phyloP scores from a whole-genome alignment of 2,888 invertebrate species.

The Campopleginae sp. region DNA sequence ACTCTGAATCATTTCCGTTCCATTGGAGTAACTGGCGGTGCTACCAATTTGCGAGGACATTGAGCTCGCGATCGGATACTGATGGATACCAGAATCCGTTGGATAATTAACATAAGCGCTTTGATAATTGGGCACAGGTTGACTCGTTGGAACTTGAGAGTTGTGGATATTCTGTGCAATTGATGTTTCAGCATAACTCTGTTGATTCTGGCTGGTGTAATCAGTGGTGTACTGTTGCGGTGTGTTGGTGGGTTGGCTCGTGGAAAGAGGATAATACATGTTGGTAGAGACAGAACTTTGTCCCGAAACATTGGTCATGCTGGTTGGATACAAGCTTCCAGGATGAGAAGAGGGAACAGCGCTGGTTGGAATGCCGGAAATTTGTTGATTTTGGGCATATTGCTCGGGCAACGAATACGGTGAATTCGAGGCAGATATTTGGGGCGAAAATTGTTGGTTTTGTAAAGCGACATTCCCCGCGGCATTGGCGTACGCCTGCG shows the following conservation, averaged over 20 bases:
- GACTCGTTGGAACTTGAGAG: conserved; percentile 66
- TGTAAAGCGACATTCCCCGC: neutral
- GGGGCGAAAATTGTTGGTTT: conserved; percentile 40
- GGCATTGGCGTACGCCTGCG: conserved; percentile 45
- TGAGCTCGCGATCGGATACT: conserved; percentile 78
- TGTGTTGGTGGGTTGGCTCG: conserved; percentile 45
- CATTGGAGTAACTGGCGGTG: conserved; percentile 63
- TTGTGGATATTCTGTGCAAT: conserved; percentile 56
- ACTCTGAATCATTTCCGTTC: conserved; percentile 80
- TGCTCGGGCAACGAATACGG: conserved; percentile 63
- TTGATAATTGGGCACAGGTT: conserved; percentile 71
- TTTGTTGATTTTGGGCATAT: conserved; percentile 71
- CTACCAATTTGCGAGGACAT: conserved; percentile 71
- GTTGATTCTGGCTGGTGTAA: conserved; percentile 64
- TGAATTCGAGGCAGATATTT: conserved; percentile 41
- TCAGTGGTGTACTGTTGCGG: conserved; percentile 60
- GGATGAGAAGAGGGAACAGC: conserved; percentile 27
- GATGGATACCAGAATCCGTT: conserved; percentile 72
- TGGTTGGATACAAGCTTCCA: conserved; percentile 41
- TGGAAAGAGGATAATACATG: neutral
- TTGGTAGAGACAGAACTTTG: conserved; percentile 31
- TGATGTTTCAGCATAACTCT: conserved; percentile 68
- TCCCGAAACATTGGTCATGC: conserved; percentile 7
- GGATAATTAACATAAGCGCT: conserved; percentile 74
- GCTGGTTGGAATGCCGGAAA: conserved; percentile 34